Base-by-base conservation (phyloP, 2,888 invertebrate genomes). In the Hydropsyche betteni region DNA sequence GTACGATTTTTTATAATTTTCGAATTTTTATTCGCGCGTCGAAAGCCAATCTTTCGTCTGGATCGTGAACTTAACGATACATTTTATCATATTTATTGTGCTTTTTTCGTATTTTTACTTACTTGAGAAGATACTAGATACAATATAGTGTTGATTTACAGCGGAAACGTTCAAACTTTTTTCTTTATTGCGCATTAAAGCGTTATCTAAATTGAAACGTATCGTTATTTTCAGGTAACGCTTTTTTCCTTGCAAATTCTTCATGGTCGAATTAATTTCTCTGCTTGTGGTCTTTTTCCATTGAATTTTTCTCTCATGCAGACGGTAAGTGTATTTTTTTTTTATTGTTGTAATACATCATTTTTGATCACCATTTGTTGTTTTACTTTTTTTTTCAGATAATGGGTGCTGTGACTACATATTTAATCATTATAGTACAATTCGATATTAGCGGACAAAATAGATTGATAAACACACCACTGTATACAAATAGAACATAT, bases 241-340 rank as follows among this genome's bases (percentile, higher is more conserved):
- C 55, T 78, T 38, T 75, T 78, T 51, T 78, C 78, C 1, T 16
- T 78, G 51, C 78, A 78, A 64, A 76, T 78, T 69, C 68, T 78
- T 10, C 78, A 78, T 58, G 74, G 76, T 53, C 55, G 69, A n/a
- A 69, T 75, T 14, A 75, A 69, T 10, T 78, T 78, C 55, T 69
- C 74, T 5, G 76, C 75, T 8, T 76, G 70, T 58, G 78, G 76
- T 4, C 74, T 78, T 5, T 78, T 78, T 58, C 76, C 74, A 1
- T 61, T 78, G 51, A 75, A 78, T 61, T 71, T 78, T 53, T 16
- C 75, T 24, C 72, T 78, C 8, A 51, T 76, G 55, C 73, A 75
- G 53, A 75, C 75, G 8, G 78, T 78, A 50, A 74, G 76, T 74
- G 14, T 14, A 24, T 24, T 12, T 10, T 44, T 44, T 44, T 44